A percentile compares a stretch with the other conserved stretches of the same genome.
Evolutionary conservation across 1,140 invertebrate genomes (phyloP).

Genomic region (Ladona fulva): DNA sequence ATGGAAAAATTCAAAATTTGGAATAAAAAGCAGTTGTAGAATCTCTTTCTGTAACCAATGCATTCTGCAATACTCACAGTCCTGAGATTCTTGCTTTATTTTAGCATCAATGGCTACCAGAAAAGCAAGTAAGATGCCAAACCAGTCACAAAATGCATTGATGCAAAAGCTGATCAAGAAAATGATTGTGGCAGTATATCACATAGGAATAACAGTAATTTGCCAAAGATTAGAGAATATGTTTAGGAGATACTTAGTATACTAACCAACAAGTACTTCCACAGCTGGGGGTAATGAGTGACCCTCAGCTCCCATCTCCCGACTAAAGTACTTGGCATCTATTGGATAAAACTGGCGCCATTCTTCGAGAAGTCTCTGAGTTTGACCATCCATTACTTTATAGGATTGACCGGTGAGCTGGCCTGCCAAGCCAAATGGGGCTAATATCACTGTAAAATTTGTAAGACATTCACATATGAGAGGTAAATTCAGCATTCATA

Average conservation of each 20-base stretch:
- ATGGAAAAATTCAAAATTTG: neutral
- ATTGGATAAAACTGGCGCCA: constrained; percentile 92
- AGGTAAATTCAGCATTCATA: too few relatives aligned
- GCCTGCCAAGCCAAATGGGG: constrained; percentile 86
- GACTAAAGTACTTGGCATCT: constrained; percentile 35
- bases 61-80: neutral
- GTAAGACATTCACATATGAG: too few relatives aligned
- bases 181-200: too few relatives aligned
- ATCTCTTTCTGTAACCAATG: neutral
- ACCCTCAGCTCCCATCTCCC: constrained; percentile 19
- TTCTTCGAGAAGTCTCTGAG: constrained; percentile 75
- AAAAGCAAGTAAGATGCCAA: neutral
- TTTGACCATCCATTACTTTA: constrained; percentile 59
- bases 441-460: constrained; percentile 73
- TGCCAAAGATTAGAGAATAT: too few relatives aligned
- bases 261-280: constrained; percentile 57
- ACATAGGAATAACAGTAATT: too few relatives aligned
- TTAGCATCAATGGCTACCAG: neutral
- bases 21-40: neutral
- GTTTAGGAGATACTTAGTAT: constrained; percentile 11
- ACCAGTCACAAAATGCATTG: too few relatives aligned
- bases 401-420: constrained; percentile 79
- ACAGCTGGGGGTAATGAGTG: constrained; percentile 51
- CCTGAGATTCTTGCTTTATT: neutral
- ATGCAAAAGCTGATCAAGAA: too few relatives aligned